Conservation (phyloP, 2,113 vertebrate species). For the Balaeniceps rex region DNA sequence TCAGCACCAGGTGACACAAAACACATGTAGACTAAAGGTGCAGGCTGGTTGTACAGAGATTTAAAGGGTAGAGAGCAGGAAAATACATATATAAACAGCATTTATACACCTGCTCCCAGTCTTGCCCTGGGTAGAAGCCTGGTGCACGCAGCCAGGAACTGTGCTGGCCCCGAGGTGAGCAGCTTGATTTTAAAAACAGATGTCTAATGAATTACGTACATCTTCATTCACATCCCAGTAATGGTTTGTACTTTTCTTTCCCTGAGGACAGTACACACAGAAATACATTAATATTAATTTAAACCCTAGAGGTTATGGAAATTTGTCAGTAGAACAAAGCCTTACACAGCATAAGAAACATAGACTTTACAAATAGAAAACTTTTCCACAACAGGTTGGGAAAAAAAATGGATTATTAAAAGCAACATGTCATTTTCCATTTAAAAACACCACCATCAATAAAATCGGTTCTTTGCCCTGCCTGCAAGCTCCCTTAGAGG, state of each 20-base stretch:
- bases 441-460: neutral
- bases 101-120: neutral
- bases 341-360: neutral
- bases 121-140: neutral
- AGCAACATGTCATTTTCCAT: neutral
- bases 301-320: neutral
- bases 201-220: neutral
- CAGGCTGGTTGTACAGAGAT: neutral
- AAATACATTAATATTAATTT: neutral
- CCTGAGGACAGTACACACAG: fast-evolving
- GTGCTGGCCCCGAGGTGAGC: neutral
- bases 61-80: neutral
- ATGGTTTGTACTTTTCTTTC: neutral
- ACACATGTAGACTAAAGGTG: neutral
- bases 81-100: neutral
- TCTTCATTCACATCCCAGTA: neutral
- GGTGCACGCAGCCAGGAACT: neutral
- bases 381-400: neutral
- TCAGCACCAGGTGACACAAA: neutral
- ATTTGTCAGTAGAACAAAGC: neutral
- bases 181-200: neutral
- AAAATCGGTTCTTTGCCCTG: neutral
- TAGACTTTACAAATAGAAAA: neutral
- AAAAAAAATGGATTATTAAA: neutral
- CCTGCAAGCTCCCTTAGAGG: neutral